These are phyloP conservation scores for Drosophila siamana DNA, from an alignment of 2,888 invertebrate genomes.

Conservation along the genomic window DNA sequence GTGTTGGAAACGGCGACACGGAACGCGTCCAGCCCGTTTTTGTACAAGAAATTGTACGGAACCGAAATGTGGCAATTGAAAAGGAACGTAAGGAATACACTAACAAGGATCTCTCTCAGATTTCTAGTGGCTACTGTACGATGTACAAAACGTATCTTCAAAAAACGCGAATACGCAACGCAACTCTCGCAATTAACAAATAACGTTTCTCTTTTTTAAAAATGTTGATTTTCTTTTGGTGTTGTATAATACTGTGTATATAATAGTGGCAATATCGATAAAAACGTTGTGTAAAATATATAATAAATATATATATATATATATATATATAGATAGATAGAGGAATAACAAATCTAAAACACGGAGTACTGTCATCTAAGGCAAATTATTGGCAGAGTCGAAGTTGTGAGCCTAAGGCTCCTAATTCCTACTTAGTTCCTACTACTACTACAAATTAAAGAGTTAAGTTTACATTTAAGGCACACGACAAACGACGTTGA, in stretches of 20 bases:
- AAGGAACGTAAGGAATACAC: constrained; percentile 37
- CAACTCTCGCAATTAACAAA: constrained; percentile 45
- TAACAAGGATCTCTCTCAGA: constrained; percentile 54
- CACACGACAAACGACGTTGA: constrained; percentile 58
- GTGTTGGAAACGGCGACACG: constrained; percentile 69
- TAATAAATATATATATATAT: constrained; percentile 29
- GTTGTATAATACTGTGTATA: constrained; percentile 56
- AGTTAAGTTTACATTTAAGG: constrained; percentile 54
- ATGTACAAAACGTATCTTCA: constrained; percentile 49
- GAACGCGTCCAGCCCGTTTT: constrained; percentile 62
- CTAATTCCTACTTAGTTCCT: constrained; percentile 23
- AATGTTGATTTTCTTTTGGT: constrained; percentile 19
- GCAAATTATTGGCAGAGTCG: constrained; percentile 71
- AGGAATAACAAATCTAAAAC: constrained; percentile 14
- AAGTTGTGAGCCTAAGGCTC: constrained; percentile 47
- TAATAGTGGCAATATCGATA: neutral
- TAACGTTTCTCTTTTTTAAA: constrained; percentile 27
- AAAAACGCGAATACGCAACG: constrained; percentile 52
- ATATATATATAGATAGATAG: constrained; percentile 25
- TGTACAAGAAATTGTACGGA: constrained; percentile 74
- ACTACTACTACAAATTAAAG: constrained; percentile 16
- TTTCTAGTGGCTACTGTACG: constrained; percentile 10
- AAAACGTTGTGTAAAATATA: constrained; percentile 30
- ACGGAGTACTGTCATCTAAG: constrained; percentile 48
- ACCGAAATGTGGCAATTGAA: constrained; percentile 59